Evolutionary conservation across 2,113 vertebrate species (phyloP).

Genomic region (Cyprinodon variegatus): DNA sequence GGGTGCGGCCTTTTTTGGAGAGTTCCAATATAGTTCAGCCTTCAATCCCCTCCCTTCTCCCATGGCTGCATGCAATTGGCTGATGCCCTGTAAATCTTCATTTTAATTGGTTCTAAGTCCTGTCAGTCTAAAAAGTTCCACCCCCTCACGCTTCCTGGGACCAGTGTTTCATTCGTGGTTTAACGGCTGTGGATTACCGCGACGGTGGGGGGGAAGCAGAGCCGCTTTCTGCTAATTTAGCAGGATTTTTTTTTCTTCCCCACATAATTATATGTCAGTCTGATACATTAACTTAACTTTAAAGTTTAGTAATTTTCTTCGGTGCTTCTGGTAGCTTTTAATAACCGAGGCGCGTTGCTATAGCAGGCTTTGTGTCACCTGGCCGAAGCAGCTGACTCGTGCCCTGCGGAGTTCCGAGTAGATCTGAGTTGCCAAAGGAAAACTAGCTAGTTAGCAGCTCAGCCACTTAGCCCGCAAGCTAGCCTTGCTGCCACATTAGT

Average conservation of each 20-base stretch:
- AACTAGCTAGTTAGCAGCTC: slow-evolving; percentile 51
- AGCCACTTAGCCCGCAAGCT: slow-evolving; percentile 50
- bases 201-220: slow-evolving; percentile 27
- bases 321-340: neutral
- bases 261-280: neutral
- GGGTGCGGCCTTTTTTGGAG: slow-evolving; percentile 41
- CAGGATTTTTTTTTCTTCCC: neutral
- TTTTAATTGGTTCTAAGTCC: slow-evolving; percentile 1
- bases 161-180: slow-evolving; percentile 43
- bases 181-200: slow-evolving; percentile 33
- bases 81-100: accelerated
- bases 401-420: slow-evolving; percentile 24
- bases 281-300: neutral
- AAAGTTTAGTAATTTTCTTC: neutral
- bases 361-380: slow-evolving; percentile 22
- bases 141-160: slow-evolving; percentile 47
- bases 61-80: slow-evolving; percentile 25
- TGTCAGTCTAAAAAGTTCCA: slow-evolving; percentile 48
- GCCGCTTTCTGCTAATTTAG: slow-evolving; percentile 14
- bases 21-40: slow-evolving; percentile 17
- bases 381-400: slow-evolving; percentile 28
- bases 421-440: slow-evolving; percentile 31
- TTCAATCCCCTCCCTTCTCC: slow-evolving; percentile 14
- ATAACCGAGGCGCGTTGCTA: slow-evolving; percentile 4
- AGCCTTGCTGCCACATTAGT: slow-evolving; percentile 48